Base-by-base conservation (phyloP, 2,113 vertebrate species). In the Capreolus pygargus region DNA sequence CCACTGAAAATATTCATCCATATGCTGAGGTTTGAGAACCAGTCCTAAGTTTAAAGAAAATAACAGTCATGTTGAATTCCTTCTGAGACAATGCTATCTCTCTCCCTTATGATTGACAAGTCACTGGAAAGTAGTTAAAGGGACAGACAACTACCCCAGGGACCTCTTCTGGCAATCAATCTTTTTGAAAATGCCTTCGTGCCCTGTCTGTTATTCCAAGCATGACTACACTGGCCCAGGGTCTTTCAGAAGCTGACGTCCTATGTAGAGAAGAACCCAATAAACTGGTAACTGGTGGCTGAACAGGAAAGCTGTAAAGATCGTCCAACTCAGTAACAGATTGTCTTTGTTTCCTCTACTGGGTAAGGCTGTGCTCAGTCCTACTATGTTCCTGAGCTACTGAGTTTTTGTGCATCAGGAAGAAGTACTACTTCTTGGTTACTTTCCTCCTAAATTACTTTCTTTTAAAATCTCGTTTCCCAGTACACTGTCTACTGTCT, bases 221-320 rank as follows among this genome's bases (percentile, higher is more conserved):
- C 33, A 50, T 25, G 64, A 96, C n/a, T 93, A 82, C 27, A 76
- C 2, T 45, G 47, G 84, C 13, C 8, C 86, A 91, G 14, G 45
- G 55, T 58, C 89, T 91, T 82, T 93, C 83, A 96, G 81, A 95
- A 33, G 7, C 39, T 92, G 43, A 70, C 64, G 13, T 6, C 50
- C 15, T 39, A 9, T 7, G 6, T 36, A 89, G 39, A 79, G 23
- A 60, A 97, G 91, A 94, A 54, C 8, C 36, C 78, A 70, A 39
- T 39, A 95, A 97, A 96, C 14, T 91, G 43, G 4, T 55, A 95
- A 92, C 57, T 85, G 17, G 28, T 95, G 28, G 33, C 30, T 90
- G 19, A 97, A 96, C 4, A 96, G n/a, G 47, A 94, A 97, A 94
- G 39, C 52, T 89, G 36, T 36, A 94, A 86, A 95, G 50, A 95